phyloP scores from a whole-genome alignment of 2,797 vertebrate species.

The Xiphophorus birchmanni region DNA sequence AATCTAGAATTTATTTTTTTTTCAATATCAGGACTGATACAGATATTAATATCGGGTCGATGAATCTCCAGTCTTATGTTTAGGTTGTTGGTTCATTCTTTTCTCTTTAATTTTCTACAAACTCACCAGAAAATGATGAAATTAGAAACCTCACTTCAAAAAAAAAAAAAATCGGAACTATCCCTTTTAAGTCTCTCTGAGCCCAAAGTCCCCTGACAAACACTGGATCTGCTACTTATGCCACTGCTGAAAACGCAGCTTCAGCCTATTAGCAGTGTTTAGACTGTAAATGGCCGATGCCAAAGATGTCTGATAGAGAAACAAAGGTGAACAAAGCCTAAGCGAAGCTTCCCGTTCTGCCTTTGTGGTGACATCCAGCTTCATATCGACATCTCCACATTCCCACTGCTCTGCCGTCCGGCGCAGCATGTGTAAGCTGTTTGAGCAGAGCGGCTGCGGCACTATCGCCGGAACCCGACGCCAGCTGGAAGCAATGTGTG shows the following conservation, averaged over 20 bases:
- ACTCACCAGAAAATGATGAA: neutral
- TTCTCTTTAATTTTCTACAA: neutral
- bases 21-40: too few relatives aligned
- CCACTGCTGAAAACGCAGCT: neutral
- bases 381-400: constrained; percentile 31
- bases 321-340: neutral
- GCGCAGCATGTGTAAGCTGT: constrained; percentile 46
- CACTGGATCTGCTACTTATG: neutral
- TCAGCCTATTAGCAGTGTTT: neutral
- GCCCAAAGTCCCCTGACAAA: neutral
- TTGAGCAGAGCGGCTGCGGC: constrained; percentile 6
- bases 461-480: constrained; percentile 39
- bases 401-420: constrained; percentile 52
- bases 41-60: too few relatives aligned
- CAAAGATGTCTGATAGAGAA: neutral
- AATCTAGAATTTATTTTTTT: too few relatives aligned
- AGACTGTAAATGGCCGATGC: neutral
- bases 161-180: neutral
- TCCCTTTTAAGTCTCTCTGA: neutral
- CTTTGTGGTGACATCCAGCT: constrained; percentile 18
- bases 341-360: constrained; percentile 2
- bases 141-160: neutral
- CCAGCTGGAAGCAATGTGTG: constrained; percentile 73
- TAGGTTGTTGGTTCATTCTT: too few relatives aligned
- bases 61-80: too few relatives aligned